Evolutionary conservation across 2,113 vertebrate genomes (phyloP).

Genomic region (Hemichromis elongatus): DNA sequence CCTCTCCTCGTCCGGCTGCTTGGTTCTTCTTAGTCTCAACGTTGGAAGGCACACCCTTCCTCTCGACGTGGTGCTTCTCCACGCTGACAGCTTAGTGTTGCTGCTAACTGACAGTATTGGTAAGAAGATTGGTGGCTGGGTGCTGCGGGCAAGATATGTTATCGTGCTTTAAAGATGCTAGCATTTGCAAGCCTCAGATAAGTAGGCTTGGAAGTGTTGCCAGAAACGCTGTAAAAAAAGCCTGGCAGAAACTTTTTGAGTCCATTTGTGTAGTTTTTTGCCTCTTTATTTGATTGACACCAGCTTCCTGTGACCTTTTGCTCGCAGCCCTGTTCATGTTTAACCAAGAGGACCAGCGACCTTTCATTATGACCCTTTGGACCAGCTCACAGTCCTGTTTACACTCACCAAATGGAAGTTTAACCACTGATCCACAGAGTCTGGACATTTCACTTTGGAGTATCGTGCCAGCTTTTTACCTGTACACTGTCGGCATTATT

Average conservation of each 20-base stretch:
- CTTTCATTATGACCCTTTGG: slow-evolving; percentile 32
- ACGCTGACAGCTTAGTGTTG: slow-evolving; percentile 18
- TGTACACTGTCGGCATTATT: background rate
- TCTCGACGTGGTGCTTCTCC: background rate
- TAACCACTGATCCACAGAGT: background rate
- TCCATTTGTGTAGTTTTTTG: background rate
- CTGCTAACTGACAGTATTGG: slow-evolving; percentile 30
- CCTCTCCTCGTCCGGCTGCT: slow-evolving; percentile 11
- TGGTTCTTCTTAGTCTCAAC: background rate
- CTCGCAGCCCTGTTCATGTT: slow-evolving; percentile 48
- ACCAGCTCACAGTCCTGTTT: slow-evolving; percentile 23
- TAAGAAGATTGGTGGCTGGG: background rate
- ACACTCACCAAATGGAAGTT: background rate
- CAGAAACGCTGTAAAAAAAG: background rate
- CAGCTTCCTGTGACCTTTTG: background rate
- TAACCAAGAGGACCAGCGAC: slow-evolving; percentile 46
- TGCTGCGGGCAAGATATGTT: slow-evolving; percentile 35
- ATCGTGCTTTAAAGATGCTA: slow-evolving; percentile 29
- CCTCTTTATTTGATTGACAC: background rate
- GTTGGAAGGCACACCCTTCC: slow-evolving; percentile 11
- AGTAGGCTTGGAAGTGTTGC: background rate
- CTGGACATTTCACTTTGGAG: background rate
- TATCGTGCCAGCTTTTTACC: background rate
- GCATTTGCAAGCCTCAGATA: background rate
- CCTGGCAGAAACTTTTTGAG: background rate